Evolutionary conservation across 2,888 invertebrate species (phyloP).

Genomic region (Aphidius colemani): DNA sequence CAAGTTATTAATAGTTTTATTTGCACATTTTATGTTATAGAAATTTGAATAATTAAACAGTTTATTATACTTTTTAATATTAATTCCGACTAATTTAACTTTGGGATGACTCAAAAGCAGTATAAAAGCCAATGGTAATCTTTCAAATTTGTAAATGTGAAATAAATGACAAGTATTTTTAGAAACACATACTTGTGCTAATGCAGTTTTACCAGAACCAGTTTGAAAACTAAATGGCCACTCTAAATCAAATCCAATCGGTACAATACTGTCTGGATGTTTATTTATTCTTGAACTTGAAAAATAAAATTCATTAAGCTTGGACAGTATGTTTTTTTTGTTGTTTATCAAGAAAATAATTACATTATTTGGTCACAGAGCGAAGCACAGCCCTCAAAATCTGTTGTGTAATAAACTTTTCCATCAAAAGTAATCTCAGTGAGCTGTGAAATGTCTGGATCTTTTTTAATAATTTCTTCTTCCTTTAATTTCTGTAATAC

Average conservation of each 20-base stretch:
- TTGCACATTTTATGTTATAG: too few species aligned
- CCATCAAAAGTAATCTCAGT: constrained; percentile 46
- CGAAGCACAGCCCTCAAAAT: constrained; percentile 49
- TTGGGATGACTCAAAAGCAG: constrained; percentile 65
- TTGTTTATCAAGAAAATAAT: not conserved
- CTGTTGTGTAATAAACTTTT: constrained; percentile 43
- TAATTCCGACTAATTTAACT: constrained; percentile 67
- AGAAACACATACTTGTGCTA: constrained; percentile 68
- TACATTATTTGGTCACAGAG: constrained; percentile 50
- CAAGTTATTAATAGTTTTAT: not conserved
- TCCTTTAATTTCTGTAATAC: constrained; percentile 32
- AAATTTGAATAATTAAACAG: constrained; percentile 16
- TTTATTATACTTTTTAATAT: constrained; percentile 66
- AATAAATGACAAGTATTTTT: constrained; percentile 64
- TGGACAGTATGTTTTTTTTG: not conserved
- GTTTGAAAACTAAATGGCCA: constrained; percentile 67
- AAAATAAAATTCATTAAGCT: constrained; percentile 25
- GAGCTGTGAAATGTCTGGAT: constrained; percentile 35
- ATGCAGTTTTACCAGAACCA: constrained; percentile 66
- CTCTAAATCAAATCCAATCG: constrained; percentile 71
- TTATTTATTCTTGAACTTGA: constrained; percentile 55
- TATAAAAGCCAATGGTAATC: constrained; percentile 65
- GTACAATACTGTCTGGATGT: constrained; percentile 53
- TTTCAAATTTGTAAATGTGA: constrained; percentile 64
- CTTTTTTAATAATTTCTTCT: constrained; percentile 28